Evolutionary conservation across 2,888 invertebrate genomes (phyloP).

Genomic region (Nematopogon swammerdamellus): DNA sequence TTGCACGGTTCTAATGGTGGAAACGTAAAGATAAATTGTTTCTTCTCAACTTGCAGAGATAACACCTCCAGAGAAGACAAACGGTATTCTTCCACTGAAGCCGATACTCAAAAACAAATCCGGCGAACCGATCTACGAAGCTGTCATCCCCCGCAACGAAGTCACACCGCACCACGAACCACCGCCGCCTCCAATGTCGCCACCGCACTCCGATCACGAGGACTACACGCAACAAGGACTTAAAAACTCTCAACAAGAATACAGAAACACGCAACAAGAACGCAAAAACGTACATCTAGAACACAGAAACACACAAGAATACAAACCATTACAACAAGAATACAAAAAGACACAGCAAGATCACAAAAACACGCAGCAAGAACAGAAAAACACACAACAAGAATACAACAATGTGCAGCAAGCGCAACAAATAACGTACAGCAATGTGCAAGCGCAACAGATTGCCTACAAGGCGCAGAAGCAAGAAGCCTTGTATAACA

Average conservation of each 20-base stretch:
- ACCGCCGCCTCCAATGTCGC: slow-evolving; percentile 24
- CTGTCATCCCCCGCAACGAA: slow-evolving; percentile 64
- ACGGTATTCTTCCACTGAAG: slow-evolving; percentile 51
- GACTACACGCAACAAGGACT: slow-evolving; percentile 45
- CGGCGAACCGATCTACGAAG: slow-evolving; percentile 82
- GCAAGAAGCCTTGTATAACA: neutral
- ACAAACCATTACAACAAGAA: too few species aligned
- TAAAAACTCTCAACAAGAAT: slow-evolving; percentile 2
- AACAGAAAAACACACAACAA: neutral
- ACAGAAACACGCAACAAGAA: neutral
- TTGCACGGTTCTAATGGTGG: too few species aligned
- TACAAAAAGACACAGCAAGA: too few species aligned
- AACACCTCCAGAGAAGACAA: slow-evolving; percentile 42
- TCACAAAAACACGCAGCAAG: too few species aligned
- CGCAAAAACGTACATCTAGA: neutral
- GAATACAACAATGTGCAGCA: slow-evolving; percentile 7
- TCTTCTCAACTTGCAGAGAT: slow-evolving; percentile 26
- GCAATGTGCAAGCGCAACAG: neutral
- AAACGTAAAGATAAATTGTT: too few species aligned
- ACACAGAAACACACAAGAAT: slow-evolving; percentile 6
- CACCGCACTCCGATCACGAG: slow-evolving; percentile 33
- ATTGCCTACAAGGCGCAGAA: neutral
- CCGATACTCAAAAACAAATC: slow-evolving; percentile 39
- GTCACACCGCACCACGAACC: slow-evolving; percentile 21
- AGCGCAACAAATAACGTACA: slow-evolving; percentile 2